These are phyloP conservation scores for Choloepus didactylus DNA, from an alignment of 2,797 vertebrate genomes.

Conservation along the genomic window DNA sequence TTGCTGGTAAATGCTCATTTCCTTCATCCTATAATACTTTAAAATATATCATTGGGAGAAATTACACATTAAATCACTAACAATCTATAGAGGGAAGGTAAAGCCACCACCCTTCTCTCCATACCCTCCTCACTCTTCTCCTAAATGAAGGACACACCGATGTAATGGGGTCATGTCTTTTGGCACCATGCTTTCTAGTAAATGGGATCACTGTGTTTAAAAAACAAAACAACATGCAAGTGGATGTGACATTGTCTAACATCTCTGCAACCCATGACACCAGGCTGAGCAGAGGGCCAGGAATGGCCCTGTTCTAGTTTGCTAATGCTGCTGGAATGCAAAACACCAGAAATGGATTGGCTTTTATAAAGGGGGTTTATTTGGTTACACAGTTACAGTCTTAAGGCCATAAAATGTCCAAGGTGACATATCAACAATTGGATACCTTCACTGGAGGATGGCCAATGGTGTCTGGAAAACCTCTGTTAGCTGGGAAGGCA, in stretches of 20 bases:
- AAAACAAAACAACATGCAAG: too few relatives aligned
- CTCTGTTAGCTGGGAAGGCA: too few relatives aligned
- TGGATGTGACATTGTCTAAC: not conserved
- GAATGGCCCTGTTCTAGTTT: too few relatives aligned
- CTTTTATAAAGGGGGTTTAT: too few relatives aligned
- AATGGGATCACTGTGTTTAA: not conserved
- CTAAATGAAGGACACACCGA: not conserved
- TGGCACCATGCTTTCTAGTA: not conserved
- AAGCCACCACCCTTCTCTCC: not conserved
- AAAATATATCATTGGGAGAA: not conserved
- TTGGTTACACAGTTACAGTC: too few relatives aligned
- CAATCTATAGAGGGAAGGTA: not conserved
- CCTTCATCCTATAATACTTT: not conserved
- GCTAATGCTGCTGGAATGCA: too few relatives aligned
- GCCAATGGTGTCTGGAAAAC: too few relatives aligned
- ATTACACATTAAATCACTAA: not conserved
- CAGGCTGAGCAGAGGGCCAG: accelerated
- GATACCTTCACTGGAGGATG: too few relatives aligned
- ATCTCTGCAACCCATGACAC: not conserved
- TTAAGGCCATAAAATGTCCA: too few relatives aligned
- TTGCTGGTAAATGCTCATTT: not conserved
- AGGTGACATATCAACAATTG: too few relatives aligned
- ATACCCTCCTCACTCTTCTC: not conserved
- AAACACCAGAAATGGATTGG: too few relatives aligned
- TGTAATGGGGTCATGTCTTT: not conserved